Evolutionary conservation across 1,140 invertebrate genomes (phyloP).

Genomic region (Thaumatotibia leucotreta): DNA sequence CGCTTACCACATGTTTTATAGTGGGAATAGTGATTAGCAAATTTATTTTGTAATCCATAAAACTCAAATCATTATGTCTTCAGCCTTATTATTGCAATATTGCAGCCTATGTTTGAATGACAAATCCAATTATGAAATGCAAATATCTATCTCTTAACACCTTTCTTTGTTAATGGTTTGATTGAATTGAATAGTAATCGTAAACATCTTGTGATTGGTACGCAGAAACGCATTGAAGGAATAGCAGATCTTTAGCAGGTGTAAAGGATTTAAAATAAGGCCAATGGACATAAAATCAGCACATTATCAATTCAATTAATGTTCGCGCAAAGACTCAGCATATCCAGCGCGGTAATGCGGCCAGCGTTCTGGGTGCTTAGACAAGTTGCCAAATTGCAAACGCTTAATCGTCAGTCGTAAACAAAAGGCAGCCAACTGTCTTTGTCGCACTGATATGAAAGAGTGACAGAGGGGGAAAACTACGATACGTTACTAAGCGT

Average conservation of each 20-base stretch:
- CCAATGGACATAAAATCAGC: too few species aligned
- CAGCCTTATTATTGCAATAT: background rate
- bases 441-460: too few species aligned
- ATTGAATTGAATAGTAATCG: constrained; percentile 2
- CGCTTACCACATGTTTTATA: background rate
- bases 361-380: too few species aligned
- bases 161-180: background rate
- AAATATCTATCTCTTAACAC: background rate
- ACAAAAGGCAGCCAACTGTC: too few species aligned
- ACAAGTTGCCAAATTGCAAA: too few species aligned
- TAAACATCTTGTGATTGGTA: background rate
- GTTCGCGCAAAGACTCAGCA: too few species aligned
- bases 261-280: too few species aligned
- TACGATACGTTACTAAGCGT: too few species aligned
- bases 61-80: background rate
- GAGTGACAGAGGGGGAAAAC: too few species aligned
- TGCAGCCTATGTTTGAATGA: background rate
- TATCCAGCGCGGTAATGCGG: too few species aligned
- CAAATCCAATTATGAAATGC: background rate
- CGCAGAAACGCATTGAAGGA: constrained; percentile 9
- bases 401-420: too few species aligned
- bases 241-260: background rate
- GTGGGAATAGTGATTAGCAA: background rate
- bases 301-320: too few species aligned
- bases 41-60: background rate